Base-by-base conservation (phyloP, 2,888 invertebrate genomes). In the Nycteola revayana region DNA sequence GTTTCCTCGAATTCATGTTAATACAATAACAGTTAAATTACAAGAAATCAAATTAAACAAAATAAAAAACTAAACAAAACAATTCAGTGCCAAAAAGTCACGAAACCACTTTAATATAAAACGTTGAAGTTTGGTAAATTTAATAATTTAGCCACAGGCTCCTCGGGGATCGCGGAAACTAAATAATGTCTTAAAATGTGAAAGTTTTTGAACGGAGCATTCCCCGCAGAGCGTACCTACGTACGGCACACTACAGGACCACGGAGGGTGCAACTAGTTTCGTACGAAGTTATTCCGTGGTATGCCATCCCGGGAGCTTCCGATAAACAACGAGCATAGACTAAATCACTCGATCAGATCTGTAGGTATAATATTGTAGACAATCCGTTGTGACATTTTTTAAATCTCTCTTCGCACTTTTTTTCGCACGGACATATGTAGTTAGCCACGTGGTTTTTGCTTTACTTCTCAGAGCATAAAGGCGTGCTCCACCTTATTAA, bases 161-260 rank as follows among this genome's bases (percentile, higher is more conserved):
- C 75, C 64, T 49, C 25, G 34, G 66, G 67, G 65, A 56, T 36
- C 26, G 31, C 27, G 50, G 53, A 70, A 75, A 75, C 74, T 71
- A 74, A 69, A 69, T 74, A 75, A 80, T 63, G 67, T 78, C 77
- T 77, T 75, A 73, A 75, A 80, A 81, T 75, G 81, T 70, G 68
- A 64, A 82, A 81, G 78, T 83, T 84, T 78, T 66, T 53, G 47
- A 49, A 32, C 28, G 42, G 30, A 54, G 50, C 54, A 61, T 59
- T 72, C 73, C 75, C 75, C 28, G 39, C 44, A 65, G 75, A 54
- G 51, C 9, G 42, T 32, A 25, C 28, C 37, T 31, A 24, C 27
- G 22, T n/a, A n/a, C n/a, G n/a, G n/a, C n/a, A n/a, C n/a, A n/a
- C n/a, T n/a, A n/a, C n/a, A n/a, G 25, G 28, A 23, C 29, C 28